Percentiles rank a stretch among this genome's conserved stretches.
Evolutionary conservation across 2,113 vertebrate genomes (phyloP).

Genomic region (Vimba vimba): DNA sequence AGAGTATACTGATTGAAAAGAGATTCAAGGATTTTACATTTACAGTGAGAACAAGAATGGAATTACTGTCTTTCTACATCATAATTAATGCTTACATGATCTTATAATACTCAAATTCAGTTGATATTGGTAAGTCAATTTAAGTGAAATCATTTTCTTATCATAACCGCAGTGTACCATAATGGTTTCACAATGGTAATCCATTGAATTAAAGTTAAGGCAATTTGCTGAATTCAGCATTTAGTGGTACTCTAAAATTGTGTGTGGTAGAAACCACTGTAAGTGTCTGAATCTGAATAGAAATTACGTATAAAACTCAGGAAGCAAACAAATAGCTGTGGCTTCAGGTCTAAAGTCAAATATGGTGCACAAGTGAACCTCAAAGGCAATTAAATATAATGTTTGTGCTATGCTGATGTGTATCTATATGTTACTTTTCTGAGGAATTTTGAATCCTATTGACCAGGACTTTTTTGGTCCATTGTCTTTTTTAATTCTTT

Average conservation of each 20-base stretch:
- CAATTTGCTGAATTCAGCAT: not conserved
- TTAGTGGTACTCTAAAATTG: slow-evolving; percentile 4
- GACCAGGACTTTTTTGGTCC: not conserved
- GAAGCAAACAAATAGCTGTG: slow-evolving; percentile 44
- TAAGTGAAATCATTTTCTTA: not conserved
- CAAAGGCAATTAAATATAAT: slow-evolving; percentile 15
- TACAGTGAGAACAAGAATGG: slow-evolving; percentile 57
- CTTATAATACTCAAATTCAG: not conserved
- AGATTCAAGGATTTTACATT: slow-evolving; percentile 47
- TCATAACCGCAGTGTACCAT: not conserved
- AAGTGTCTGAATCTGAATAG: slow-evolving; percentile 9
- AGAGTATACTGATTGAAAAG: slow-evolving; percentile 73
- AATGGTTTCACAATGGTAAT: slow-evolving; percentile 6
- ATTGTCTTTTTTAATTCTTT: not conserved
- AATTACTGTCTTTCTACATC: slow-evolving; percentile 35
- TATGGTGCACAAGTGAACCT: slow-evolving; percentile 20
- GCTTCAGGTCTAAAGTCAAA: slow-evolving; percentile 16
- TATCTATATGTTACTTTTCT: slow-evolving; percentile 4
- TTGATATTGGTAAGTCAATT: slow-evolving; percentile 6
- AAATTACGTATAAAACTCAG: slow-evolving; percentile 46
- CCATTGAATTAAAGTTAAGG: not conserved
- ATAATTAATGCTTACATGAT: not conserved
- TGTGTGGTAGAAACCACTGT: slow-evolving; percentile 28
- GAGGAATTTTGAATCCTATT: not conserved
- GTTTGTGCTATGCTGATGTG: slow-evolving; percentile 14